Evolutionary conservation across 92 coral and sea anemone genomes (phyloP).

Genomic region (Phymanthus crucifer): DNA sequence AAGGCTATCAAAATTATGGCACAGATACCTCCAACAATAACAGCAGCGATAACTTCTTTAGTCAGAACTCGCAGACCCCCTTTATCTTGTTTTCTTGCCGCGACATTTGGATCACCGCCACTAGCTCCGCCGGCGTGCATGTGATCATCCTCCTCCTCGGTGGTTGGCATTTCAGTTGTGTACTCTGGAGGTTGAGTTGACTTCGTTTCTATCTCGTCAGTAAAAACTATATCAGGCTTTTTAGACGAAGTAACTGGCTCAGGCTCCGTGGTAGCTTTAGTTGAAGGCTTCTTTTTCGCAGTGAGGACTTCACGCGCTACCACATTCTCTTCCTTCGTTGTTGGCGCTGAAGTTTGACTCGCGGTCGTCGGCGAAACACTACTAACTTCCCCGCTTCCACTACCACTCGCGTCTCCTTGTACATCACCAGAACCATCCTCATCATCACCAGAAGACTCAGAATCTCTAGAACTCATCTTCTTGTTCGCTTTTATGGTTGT

Average conservation of each 20-base stretch:
- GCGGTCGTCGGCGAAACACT: slow-evolving; percentile 18
- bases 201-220: not conserved
- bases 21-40: slow-evolving; percentile 94
- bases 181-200: not conserved
- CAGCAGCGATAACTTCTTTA: slow-evolving; percentile 91
- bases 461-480: slow-evolving; percentile 14
- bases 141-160: slow-evolving; percentile 12
- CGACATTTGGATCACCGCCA: slow-evolving; percentile 25
- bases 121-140: not conserved
- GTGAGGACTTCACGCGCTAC: not conserved
- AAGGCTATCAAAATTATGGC: slow-evolving; percentile 91
- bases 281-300: not conserved
- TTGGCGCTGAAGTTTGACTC: slow-evolving; percentile 8
- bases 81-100: slow-evolving; percentile 19
- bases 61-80: slow-evolving; percentile 56
- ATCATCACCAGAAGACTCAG: slow-evolving; percentile 53
- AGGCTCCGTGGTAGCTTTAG: not conserved
- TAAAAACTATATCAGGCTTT: not conserved
- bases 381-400: slow-evolving; percentile 48
- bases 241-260: not conserved
- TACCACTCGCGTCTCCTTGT: slow-evolving; percentile 51
- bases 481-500: slow-evolving; percentile 23
- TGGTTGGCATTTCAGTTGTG: slow-evolving; percentile 20
- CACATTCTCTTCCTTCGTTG: slow-evolving; percentile 1
- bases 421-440: slow-evolving; percentile 59